Base-by-base conservation (phyloP, 2,797 vertebrate species). In the Sphaeramia orbicularis region DNA sequence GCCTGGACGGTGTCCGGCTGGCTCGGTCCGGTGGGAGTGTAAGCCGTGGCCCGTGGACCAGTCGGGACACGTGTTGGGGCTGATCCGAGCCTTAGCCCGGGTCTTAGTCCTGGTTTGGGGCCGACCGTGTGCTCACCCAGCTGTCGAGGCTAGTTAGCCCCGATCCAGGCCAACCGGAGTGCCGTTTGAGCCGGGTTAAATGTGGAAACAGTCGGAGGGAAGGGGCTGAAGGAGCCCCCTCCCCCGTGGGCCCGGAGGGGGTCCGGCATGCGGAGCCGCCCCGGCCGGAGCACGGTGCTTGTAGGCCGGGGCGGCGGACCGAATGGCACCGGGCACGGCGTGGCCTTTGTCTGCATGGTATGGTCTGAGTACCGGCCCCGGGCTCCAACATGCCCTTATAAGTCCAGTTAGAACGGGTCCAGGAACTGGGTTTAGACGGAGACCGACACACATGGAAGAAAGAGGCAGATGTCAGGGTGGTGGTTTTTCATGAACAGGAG, bases 321-420 rank as follows among this genome's bases (percentile, higher is more conserved):
- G 64, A 35, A 43, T 6, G 65, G 53, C 69, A 13, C 60, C 54
- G 56, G 70, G 41, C 73, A 65, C 69, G 55, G 62, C 80, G 78
- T 50, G 89, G 86, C 85, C 87, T 89, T 90, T 89, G 86, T 89
- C 81, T 82, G 44, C 54, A 6, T 42, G 67, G 73, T 65, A 38
- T 54, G 76, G 69, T 30, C 6, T 6, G 51, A 1, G 54, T 7
- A 2, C 1, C 38, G 38, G 41, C 50, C 16, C 36, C 9, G 19
- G 7, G 30, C 9, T 24, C 21, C 21, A 24, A 24, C 13, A n/a
- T 51, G 41, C 4, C 47, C 53, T 18, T 27, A 51, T 48, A 36
- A n/a, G n/a, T n/a, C n/a, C n/a, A n/a, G n/a, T n/a, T n/a, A n/a
- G n/a, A n/a, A n/a, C n/a, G n/a, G n/a, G n/a, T n/a, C n/a, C n/a